Percentiles rank a stretch among this genome's conserved stretches.
Evolutionary conservation across 2,113 vertebrate species (phyloP).

Genomic region (Pluvianellus socialis): DNA sequence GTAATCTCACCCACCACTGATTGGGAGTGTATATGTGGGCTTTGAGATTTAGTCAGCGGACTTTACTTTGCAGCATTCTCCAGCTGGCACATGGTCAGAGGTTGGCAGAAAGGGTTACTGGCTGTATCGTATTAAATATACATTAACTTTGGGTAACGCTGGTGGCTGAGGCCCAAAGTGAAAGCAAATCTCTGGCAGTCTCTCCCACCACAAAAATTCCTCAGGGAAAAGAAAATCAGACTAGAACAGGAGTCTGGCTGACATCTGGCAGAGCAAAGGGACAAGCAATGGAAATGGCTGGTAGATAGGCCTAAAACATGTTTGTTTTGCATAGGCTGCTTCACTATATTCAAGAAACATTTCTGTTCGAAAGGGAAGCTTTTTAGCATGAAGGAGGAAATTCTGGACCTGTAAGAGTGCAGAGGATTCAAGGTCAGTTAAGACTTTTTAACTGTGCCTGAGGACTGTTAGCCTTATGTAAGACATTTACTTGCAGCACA

Average conservation of each 20-base stretch:
- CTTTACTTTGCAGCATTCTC: not conserved
- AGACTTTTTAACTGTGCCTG: not conserved
- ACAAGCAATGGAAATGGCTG: not conserved
- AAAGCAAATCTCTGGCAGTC: constrained; percentile 32
- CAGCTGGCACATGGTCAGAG: not conserved
- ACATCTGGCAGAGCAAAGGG: not conserved
- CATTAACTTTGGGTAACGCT: not conserved
- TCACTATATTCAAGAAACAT: not conserved
- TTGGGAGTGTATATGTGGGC: not conserved
- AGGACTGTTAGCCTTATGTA: not conserved
- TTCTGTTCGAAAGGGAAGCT: not conserved
- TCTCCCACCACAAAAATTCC: not conserved
- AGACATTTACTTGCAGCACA: not conserved
- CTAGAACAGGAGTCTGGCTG: not conserved
- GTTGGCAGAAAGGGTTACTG: not conserved
- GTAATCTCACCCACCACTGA: constrained; percentile 10
- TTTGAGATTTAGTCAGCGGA: not conserved
- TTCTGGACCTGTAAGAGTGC: not conserved
- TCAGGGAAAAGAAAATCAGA: not conserved
- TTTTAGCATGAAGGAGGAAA: not conserved
- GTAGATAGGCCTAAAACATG: not conserved
- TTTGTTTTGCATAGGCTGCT: not conserved
- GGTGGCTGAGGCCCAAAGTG: not conserved
- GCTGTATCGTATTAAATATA: not conserved
- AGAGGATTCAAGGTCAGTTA: not conserved